phyloP scores from a whole-genome alignment of 2,797 vertebrate species.

The Sphenopsis melanotis region DNA sequence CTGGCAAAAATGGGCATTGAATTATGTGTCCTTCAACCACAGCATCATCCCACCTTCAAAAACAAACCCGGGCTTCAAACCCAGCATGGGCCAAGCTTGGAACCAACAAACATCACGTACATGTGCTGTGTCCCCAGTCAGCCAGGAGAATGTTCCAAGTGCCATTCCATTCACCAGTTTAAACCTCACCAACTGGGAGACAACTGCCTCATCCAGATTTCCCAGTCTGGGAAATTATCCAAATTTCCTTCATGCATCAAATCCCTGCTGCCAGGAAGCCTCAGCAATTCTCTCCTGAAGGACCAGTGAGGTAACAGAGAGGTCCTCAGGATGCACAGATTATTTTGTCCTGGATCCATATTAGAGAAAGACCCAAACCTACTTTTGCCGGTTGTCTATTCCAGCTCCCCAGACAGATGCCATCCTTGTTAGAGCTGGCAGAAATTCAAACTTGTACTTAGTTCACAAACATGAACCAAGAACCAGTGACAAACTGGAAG shows the following conservation, averaged over 20 bases:
- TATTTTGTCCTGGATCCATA: not conserved
- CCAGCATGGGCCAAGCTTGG: not conserved
- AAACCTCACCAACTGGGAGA: not conserved
- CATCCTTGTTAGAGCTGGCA: not conserved
- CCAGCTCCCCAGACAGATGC: not conserved
- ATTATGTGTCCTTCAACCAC: not conserved
- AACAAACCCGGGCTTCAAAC: not conserved
- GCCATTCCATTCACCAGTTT: not conserved
- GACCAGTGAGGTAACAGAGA: not conserved
- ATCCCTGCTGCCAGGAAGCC: not conserved
- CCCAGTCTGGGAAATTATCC: not conserved
- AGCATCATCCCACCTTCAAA: not conserved
- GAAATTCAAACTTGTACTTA: not conserved
- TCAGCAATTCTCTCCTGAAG: not conserved
- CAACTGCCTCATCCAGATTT: not conserved
- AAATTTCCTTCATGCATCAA: not conserved
- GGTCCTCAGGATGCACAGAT: not conserved
- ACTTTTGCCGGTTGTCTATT: not conserved
- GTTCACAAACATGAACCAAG: not conserved
- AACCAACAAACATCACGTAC: not conserved
- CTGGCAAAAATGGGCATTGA: not conserved
- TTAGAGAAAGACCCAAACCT: not conserved
- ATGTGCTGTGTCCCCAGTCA: not conserved
- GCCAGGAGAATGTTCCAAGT: fast-evolving
- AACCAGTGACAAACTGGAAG: not conserved